Evolutionary conservation across 1,140 invertebrate species (phyloP).

Genomic region (Neodiprion lecontei): DNA sequence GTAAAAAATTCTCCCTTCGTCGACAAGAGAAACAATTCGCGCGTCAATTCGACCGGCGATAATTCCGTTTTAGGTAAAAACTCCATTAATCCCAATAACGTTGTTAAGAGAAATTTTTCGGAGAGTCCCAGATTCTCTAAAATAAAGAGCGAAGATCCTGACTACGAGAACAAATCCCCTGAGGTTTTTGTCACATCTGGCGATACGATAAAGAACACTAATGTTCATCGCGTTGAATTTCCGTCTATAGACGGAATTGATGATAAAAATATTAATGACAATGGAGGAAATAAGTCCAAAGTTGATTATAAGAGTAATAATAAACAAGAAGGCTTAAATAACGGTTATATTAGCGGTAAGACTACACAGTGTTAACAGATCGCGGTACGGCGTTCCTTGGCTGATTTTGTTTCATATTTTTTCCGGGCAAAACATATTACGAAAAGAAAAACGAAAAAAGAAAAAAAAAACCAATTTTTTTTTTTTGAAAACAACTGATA

Average conservation of each 20-base stretch:
- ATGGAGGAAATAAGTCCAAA: constrained; percentile 22
- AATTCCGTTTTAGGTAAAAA: constrained; percentile 37
- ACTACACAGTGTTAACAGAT: constrained; percentile 48
- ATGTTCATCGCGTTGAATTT: constrained; percentile 38
- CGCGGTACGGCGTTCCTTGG: constrained; percentile 29
- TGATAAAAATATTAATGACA: constrained; percentile 34
- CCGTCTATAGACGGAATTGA: constrained; percentile 39
- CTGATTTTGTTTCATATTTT: neutral
- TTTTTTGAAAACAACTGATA: neutral
- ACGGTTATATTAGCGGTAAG: constrained; percentile 55
- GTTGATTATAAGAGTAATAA: constrained; percentile 35
- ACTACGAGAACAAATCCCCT: constrained; percentile 55
- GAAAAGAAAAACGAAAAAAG: neutral
- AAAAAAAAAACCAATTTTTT: neutral
- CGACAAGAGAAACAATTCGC: constrained; percentile 39
- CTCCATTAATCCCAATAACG: constrained; percentile 45
- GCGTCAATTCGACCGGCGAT: constrained; percentile 43
- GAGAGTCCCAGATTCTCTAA: constrained; percentile 38
- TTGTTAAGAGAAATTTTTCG: constrained; percentile 28
- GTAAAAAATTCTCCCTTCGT: constrained; percentile 52
- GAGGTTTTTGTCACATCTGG: constrained; percentile 36
- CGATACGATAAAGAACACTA: constrained; percentile 33
- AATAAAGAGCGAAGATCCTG: constrained; percentile 32
- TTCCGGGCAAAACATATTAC: no score
- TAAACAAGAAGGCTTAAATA: constrained; percentile 51